Conservation (phyloP, 2,888 invertebrate species). For the Chelonus formosanus region DNA sequence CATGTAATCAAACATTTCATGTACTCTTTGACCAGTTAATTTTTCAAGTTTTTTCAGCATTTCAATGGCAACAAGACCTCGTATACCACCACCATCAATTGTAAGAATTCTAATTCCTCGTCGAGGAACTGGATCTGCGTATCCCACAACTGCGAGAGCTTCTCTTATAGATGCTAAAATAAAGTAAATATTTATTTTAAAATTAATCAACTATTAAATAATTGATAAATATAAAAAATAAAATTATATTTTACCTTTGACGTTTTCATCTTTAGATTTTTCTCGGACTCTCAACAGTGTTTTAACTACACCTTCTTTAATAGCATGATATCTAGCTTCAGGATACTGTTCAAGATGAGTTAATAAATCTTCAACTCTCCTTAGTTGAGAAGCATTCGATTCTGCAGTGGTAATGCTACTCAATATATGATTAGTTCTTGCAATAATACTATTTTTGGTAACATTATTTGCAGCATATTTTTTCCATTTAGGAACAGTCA, state of each 20-base stretch:
- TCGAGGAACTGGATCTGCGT: slow-evolving; percentile 74
- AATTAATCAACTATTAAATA: too few relatives aligned
- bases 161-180: slow-evolving; percentile 60
- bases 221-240: neutral
- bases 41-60: slow-evolving; percentile 81
- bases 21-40: slow-evolving; percentile 73
- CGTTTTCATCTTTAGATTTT: slow-evolving; percentile 59
- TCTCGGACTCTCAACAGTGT: slow-evolving; percentile 70
- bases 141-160: slow-evolving; percentile 77
- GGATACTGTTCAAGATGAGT: slow-evolving; percentile 79
- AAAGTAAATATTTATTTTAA: slow-evolving; percentile 9
- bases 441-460: slow-evolving; percentile 70
- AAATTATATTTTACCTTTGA: slow-evolving; percentile 48
- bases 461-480: slow-evolving; percentile 52
- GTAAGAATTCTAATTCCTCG: slow-evolving; percentile 82
- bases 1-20: slow-evolving; percentile 87
- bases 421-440: slow-evolving; percentile 75
- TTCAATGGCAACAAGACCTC: slow-evolving; percentile 87
- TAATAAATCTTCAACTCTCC: slow-evolving; percentile 76
- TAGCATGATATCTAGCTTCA: slow-evolving; percentile 76
- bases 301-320: slow-evolving; percentile 79
- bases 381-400: slow-evolving; percentile 68
- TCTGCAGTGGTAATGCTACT: slow-evolving; percentile 71
- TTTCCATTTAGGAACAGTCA: slow-evolving; percentile 67
- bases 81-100: slow-evolving; percentile 91